Percentiles rank a stretch among this genome's conserved stretches.
These are phyloP conservation scores for Geotrupes spiniger DNA, from an alignment of 2,888 invertebrate species.

Conservation along the genomic window DNA sequence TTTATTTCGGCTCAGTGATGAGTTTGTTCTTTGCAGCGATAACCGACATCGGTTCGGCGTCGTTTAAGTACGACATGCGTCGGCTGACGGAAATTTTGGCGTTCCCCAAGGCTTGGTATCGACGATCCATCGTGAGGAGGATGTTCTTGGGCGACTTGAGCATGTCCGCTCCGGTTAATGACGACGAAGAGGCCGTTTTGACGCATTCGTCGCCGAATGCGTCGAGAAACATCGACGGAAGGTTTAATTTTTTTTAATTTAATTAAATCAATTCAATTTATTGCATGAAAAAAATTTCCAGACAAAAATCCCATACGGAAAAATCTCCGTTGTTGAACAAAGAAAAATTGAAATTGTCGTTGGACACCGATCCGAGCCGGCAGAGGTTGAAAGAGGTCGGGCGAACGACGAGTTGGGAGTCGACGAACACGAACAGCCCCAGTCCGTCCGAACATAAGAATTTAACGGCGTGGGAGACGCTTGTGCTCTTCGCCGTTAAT, in stretches of 20 bases:
- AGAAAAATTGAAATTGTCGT: slow-evolving; percentile 58
- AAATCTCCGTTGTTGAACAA: slow-evolving; percentile 48
- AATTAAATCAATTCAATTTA: too few relatives aligned
- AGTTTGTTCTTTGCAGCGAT: slow-evolving; percentile 62
- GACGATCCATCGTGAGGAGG: slow-evolving; percentile 86
- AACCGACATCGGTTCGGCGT: slow-evolving; percentile 92
- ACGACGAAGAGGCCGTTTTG: slow-evolving; percentile 38
- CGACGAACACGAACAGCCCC: slow-evolving; percentile 52
- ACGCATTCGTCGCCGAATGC: slow-evolving; percentile 24
- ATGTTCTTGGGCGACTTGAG: slow-evolving; percentile 93
- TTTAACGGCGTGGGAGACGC: slow-evolving; percentile 88
- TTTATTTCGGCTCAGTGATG: not conserved
- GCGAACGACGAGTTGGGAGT: slow-evolving; percentile 58
- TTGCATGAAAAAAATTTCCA: too few relatives aligned
- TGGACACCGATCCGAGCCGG: slow-evolving; percentile 54
- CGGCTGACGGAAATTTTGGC: slow-evolving; percentile 94
- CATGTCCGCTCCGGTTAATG: slow-evolving; percentile 48
- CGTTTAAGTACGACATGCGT: slow-evolving; percentile 98
- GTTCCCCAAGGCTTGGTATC: slow-evolving; percentile 98
- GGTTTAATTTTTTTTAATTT: too few relatives aligned
- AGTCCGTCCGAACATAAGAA: slow-evolving; percentile 61
- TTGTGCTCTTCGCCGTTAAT: slow-evolving; percentile 94
- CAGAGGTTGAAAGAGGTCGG: slow-evolving; percentile 56
- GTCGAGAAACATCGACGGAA: slow-evolving; percentile 15
- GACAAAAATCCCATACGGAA: slow-evolving; percentile 34